A percentile compares a stretch with the other conserved stretches of the same genome.
Conservation (phyloP, 1,140 invertebrate genomes). For the Venturia canescens region DNA sequence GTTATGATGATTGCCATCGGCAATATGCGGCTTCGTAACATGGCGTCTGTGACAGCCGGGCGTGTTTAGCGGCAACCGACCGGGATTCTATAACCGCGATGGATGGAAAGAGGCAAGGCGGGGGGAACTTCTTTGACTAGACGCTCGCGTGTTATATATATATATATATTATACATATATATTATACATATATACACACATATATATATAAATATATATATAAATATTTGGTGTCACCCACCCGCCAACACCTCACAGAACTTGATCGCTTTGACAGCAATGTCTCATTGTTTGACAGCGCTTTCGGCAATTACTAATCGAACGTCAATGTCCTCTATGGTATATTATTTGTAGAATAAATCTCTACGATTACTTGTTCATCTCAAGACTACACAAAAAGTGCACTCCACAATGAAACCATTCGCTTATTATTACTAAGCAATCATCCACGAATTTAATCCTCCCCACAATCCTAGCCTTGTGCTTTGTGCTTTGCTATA, state of each 20-base stretch:
- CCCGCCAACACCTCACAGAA: background rate
- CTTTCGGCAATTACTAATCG: background rate
- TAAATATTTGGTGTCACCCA: background rate
- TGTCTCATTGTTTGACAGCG: constrained; percentile 13
- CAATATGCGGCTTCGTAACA: constrained; percentile 62
- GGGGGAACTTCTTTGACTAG: background rate
- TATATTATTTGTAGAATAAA: background rate
- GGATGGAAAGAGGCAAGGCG: background rate
- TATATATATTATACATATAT: too few relatives aligned
- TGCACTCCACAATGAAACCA: background rate
- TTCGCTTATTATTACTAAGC: background rate
- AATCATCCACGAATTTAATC: too few relatives aligned
- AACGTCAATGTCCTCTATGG: background rate
- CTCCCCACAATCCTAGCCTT: too few relatives aligned
- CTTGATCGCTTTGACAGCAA: constrained; percentile 21
- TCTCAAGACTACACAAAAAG: constrained; percentile 8
- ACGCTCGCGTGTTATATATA: constrained; percentile 13
- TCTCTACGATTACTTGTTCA: constrained; percentile 13
- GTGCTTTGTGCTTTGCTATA: too few relatives aligned
- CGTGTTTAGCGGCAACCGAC: constrained; percentile 48
- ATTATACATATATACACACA: too few relatives aligned
- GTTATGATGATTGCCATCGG: constrained; percentile 59
- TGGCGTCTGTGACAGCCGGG: constrained; percentile 70
- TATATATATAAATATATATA: background rate
- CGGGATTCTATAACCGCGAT: constrained; percentile 9